Evolutionary conservation across 2,888 invertebrate species (phyloP).

Genomic region (Standfussiana lucernea): DNA sequence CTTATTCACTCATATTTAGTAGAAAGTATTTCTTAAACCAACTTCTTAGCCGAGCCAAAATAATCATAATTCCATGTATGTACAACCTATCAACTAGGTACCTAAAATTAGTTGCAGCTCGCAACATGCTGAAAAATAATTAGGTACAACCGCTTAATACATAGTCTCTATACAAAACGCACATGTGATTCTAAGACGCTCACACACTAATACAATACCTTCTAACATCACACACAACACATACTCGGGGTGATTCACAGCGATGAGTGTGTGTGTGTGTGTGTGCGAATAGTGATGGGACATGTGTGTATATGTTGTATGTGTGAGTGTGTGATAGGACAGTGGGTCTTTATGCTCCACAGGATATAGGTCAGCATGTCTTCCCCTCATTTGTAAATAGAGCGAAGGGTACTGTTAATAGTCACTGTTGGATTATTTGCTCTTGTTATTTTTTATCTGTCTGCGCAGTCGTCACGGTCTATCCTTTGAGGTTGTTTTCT

Average conservation of each 20-base stretch:
- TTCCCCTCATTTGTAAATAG: constrained; percentile 82
- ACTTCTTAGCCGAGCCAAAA: neutral
- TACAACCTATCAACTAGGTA: neutral
- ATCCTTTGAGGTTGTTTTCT: constrained; percentile 54
- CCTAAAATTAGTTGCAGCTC: neutral
- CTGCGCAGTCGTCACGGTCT: constrained; percentile 40
- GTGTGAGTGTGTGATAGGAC: constrained; percentile 70
- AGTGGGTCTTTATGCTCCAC: constrained; percentile 82
- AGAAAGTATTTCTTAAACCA: neutral
- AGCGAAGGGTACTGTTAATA: constrained; percentile 72
- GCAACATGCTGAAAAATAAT: constrained; percentile 60
- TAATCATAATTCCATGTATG: neutral
- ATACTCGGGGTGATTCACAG: neutral
- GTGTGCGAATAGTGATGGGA: constrained; percentile 28
- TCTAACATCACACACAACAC: constrained; percentile 40
- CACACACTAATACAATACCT: constrained; percentile 20
- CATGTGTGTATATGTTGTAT: constrained; percentile 54
- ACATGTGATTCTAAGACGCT: constrained; percentile 52
- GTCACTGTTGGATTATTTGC: constrained; percentile 56
- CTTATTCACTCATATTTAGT: neutral
- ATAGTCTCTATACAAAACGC: constrained; percentile 41
- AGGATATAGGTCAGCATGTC: constrained; percentile 86
- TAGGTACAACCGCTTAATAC: constrained; percentile 41
- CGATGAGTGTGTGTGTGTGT: constrained; percentile 12
- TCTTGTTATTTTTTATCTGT: constrained; percentile 45